These are phyloP conservation scores for Leiothrix lutea DNA, from an alignment of 2,113 vertebrate genomes.

Conservation along the genomic window DNA sequence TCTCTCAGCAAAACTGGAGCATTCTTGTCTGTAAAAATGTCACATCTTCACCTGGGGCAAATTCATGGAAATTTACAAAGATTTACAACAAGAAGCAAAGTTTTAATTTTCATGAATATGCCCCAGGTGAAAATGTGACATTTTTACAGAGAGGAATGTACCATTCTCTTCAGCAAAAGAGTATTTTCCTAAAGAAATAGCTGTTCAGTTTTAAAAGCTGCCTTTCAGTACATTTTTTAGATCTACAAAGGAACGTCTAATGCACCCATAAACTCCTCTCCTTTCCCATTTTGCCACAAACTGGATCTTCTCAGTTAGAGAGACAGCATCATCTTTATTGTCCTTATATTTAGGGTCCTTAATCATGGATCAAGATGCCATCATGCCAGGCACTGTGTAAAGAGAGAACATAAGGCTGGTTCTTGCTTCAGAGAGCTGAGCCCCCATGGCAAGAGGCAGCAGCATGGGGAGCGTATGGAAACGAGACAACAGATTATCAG, in stretches of 20 bases:
- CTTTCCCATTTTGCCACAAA: neutral
- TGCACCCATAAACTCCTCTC: neutral
- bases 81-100: slow-evolving; percentile 53
- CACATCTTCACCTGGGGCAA: slow-evolving; percentile 47
- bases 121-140: slow-evolving; percentile 48
- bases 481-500: fast-evolving
- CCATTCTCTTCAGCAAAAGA: neutral
- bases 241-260: neutral
- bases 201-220: neutral
- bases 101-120: slow-evolving; percentile 57
- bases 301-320: neutral
- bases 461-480: neutral
- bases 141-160: slow-evolving; percentile 38
- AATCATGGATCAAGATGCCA: neutral
- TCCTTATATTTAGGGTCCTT: neutral
- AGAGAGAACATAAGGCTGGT: slow-evolving; percentile 12
- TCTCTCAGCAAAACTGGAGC: slow-evolving; percentile 49
- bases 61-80: slow-evolving; percentile 49
- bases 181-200: neutral
- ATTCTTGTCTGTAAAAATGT: slow-evolving; percentile 53
- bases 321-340: neutral
- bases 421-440: neutral
- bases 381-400: neutral
- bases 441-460: slow-evolving; percentile 11
- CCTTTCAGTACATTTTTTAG: neutral